These are phyloP conservation scores for Ligdia adustata DNA, from an alignment of 2,888 invertebrate genomes.

Conservation along the genomic window DNA sequence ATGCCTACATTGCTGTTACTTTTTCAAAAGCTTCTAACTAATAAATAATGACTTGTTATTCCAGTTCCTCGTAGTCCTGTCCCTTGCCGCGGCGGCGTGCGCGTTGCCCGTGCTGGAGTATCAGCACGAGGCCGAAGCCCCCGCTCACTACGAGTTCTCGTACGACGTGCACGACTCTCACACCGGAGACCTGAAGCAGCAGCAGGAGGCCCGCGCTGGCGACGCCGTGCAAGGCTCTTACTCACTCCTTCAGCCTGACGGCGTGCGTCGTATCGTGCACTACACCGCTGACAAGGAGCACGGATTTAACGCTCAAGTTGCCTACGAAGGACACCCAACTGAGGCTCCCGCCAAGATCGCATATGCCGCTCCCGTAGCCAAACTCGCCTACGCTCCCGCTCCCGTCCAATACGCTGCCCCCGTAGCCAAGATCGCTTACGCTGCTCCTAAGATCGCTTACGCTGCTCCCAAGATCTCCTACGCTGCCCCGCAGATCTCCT, in stretches of 20 bases:
- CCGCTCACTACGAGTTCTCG: constrained; percentile 72
- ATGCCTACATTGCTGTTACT: too few relatives aligned
- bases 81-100: constrained; percentile 47
- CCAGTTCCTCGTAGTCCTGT: constrained; percentile 62
- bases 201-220: constrained; percentile 72
- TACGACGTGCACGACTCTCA: constrained; percentile 74
- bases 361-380: constrained; percentile 39
- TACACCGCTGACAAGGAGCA: constrained; percentile 70
- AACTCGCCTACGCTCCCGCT: constrained; percentile 44
- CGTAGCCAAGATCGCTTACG: constrained; percentile 44
- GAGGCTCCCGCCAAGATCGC: constrained; percentile 33
- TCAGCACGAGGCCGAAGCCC: constrained; percentile 58
- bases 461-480: too few relatives aligned
- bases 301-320: constrained; percentile 76
- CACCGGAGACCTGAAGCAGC: constrained; percentile 75
- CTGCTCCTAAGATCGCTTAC: constrained; percentile 50
- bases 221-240: constrained; percentile 75
- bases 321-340: constrained; percentile 70
- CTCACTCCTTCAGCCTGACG: constrained; percentile 77
- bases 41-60: too few relatives aligned
- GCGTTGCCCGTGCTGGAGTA: constrained; percentile 53
- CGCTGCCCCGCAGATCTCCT: too few relatives aligned
- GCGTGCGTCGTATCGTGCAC: constrained; percentile 72
- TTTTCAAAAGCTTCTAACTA: too few relatives aligned
- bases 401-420: constrained; percentile 43